These are phyloP conservation scores for Drosophila hamatofila DNA, from an alignment of 2,888 invertebrate genomes.

Conservation along the genomic window DNA sequence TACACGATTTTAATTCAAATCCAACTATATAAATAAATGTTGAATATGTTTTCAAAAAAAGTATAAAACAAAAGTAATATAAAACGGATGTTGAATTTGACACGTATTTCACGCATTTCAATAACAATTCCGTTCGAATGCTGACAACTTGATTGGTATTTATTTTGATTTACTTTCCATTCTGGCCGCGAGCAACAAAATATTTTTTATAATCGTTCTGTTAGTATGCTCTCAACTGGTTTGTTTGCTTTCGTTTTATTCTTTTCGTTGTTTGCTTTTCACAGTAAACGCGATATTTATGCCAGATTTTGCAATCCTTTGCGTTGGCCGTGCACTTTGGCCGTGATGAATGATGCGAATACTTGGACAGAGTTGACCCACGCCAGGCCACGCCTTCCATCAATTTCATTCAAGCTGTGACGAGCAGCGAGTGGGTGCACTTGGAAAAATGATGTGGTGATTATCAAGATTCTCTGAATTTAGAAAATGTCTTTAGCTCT, in stretches of 20 bases:
- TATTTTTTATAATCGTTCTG: slow-evolving; percentile 15
- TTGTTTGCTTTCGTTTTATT: slow-evolving; percentile 1
- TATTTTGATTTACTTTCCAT: slow-evolving; percentile 29
- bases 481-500: no score
- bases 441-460: neutral
- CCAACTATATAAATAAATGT: slow-evolving; percentile 1
- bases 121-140: slow-evolving; percentile 19
- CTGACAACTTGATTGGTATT: slow-evolving; percentile 58
- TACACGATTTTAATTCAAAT: slow-evolving; percentile 42
- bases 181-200: slow-evolving; percentile 6
- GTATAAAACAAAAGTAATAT: slow-evolving; percentile 1
- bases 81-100: neutral
- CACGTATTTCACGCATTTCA: neutral
- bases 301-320: slow-evolving; percentile 9
- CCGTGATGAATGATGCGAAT: slow-evolving; percentile 54
- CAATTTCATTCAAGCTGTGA: slow-evolving; percentile 45
- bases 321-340: neutral
- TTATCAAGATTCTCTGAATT: neutral
- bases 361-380: slow-evolving; percentile 41
- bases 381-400: slow-evolving; percentile 37
- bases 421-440: slow-evolving; percentile 10
- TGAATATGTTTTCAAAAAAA: neutral
- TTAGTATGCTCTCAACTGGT: slow-evolving; percentile 5
- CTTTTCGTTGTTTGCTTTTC: slow-evolving; percentile 2
- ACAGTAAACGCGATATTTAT: slow-evolving; percentile 26